phyloP scores from a whole-genome alignment of 2,113 vertebrate genomes.

The Vanacampus margaritifer region DNA sequence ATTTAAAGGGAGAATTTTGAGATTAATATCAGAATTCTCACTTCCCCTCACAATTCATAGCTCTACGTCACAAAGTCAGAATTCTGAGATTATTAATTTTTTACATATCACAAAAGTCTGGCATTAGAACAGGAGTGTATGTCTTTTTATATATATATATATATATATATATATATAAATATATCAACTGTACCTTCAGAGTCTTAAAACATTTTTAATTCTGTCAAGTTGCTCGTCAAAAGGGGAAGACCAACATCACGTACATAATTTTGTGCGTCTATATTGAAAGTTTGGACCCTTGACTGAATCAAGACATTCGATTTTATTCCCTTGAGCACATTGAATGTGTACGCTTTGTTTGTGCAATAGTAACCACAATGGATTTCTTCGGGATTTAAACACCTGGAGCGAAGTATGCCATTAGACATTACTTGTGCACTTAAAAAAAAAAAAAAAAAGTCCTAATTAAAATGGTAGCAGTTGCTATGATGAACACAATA shows the following conservation, averaged over 20 bases:
- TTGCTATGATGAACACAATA: conserved; percentile 26
- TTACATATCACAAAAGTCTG: neutral
- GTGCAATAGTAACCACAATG: conserved; percentile 53
- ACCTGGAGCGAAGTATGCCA: conserved; percentile 12
- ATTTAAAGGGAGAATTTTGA: too few relatives aligned
- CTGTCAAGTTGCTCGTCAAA: conserved; percentile 1
- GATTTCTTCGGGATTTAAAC: conserved; percentile 19
- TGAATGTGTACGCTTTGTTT: conserved; percentile 37
- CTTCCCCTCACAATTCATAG: too few relatives aligned
- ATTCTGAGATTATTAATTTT: too few relatives aligned
- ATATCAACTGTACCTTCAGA: neutral
- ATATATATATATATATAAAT: neutral
- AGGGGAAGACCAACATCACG: conserved; percentile 12
- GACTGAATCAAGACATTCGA: conserved; percentile 10
- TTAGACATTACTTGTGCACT: conserved; percentile 25
- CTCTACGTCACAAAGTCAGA: too few relatives aligned
- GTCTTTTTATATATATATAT: neutral
- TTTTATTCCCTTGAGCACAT: conserved; percentile 40
- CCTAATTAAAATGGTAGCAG: conserved; percentile 14
- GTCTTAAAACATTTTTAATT: neutral
- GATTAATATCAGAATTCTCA: too few relatives aligned
- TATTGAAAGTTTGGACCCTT: conserved; percentile 7
- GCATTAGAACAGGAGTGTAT: neutral
- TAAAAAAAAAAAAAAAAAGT: conserved; percentile 1
- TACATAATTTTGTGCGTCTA: neutral